phyloP scores from a whole-genome alignment of 2,797 vertebrate species.

The Cetoscarus ocellatus region DNA sequence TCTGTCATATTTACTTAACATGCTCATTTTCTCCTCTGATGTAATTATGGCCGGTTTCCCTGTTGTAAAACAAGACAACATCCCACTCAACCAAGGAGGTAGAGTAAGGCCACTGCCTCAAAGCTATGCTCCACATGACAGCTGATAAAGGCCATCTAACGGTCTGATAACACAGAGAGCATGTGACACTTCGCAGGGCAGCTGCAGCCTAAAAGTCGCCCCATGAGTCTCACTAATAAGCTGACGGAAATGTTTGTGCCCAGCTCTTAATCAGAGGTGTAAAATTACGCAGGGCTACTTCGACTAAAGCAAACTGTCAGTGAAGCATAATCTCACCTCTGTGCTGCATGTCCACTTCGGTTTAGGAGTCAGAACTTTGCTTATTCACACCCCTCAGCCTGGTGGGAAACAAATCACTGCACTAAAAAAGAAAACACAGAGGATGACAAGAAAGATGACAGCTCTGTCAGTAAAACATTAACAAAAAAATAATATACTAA shows the following conservation, averaged over 20 bases:
- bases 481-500: too few relatives aligned
- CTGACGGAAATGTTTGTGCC: neutral
- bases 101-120: neutral
- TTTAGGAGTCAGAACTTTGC: neutral
- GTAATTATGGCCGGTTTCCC: neutral
- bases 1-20: too few relatives aligned
- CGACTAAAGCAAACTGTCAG: neutral
- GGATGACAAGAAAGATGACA: too few relatives aligned
- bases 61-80: neutral
- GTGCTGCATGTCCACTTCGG: neutral
- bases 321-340: constrained; percentile 2
- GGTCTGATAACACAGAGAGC: neutral
- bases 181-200: neutral
- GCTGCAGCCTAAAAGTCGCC: neutral
- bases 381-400: neutral
- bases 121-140: neutral
- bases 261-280: neutral
- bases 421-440: neutral
- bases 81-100: neutral
- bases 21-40: neutral
- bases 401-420: neutral
- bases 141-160: neutral
- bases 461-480: too few relatives aligned
- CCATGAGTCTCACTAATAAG: neutral
- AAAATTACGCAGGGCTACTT: neutral